Percentiles rank a stretch among this genome's conserved stretches.
Conservation (phyloP, 2,113 vertebrate species). For the Carassius gibelio region DNA sequence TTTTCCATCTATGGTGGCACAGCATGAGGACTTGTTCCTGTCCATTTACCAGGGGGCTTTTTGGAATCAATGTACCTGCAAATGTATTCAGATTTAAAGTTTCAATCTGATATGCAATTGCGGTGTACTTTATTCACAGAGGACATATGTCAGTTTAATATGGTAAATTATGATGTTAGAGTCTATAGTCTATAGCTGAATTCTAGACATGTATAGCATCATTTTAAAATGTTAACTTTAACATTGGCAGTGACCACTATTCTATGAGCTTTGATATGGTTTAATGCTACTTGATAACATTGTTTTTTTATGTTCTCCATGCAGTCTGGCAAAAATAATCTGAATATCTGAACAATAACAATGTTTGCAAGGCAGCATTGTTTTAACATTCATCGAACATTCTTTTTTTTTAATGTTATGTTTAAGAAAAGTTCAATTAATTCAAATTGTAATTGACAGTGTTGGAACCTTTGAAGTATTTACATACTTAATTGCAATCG, state of each 20-base stretch:
- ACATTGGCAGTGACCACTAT: not conserved
- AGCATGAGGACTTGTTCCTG: conserved; percentile 2
- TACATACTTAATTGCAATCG: not conserved
- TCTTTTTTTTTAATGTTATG: not conserved
- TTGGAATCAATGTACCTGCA: conserved; percentile 21
- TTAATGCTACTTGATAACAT: not conserved
- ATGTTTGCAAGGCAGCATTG: not conserved
- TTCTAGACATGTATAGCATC: not conserved
- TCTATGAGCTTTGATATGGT: not conserved
- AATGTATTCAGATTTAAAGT: conserved; percentile 25
- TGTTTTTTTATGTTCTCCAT: not conserved
- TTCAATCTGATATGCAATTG: not conserved
- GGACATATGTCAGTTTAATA: not conserved
- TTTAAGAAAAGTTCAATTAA: not conserved
- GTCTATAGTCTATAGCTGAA: not conserved
- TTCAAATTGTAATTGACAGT: not conserved
- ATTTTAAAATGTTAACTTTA: not conserved
- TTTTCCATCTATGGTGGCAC: conserved; percentile 1
- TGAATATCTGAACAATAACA: not conserved
- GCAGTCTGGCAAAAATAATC: not conserved
- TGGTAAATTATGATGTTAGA: not conserved
- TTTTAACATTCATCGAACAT: not conserved
- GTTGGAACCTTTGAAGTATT: not conserved
- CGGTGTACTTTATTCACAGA: not conserved
- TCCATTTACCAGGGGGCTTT: not conserved